Conservation (phyloP, 2,797 vertebrate genomes). For the Sphaeramia orbicularis region DNA sequence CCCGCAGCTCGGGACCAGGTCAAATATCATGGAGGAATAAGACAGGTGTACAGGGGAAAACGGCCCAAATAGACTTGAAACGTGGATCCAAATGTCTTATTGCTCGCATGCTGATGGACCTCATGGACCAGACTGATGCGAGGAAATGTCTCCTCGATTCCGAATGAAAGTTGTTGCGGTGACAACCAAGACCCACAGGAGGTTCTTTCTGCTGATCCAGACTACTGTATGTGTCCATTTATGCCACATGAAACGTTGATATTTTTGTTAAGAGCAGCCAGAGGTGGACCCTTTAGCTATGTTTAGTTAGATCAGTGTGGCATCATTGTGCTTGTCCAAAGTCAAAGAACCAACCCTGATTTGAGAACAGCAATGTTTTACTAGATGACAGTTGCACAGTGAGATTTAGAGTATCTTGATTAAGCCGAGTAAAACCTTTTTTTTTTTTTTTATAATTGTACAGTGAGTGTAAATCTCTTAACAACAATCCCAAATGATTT, state of each 20-base stretch:
- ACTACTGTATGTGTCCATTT: constrained; percentile 36
- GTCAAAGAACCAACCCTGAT: constrained; percentile 28
- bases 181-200: constrained; percentile 1
- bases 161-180: constrained; percentile 12
- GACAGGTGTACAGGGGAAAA: constrained; percentile 29
- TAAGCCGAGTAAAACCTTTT: constrained; percentile 15
- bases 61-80: constrained; percentile 36
- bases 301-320: constrained; percentile 28
- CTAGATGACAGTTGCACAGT: constrained; percentile 45
- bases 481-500: constrained; percentile 28
- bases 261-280: constrained; percentile 6
- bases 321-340: constrained; percentile 36
- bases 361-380: constrained; percentile 31
- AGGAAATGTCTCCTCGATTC: not conserved
- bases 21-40: constrained; percentile 2
- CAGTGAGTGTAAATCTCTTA: constrained; percentile 45
- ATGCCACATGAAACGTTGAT: constrained; percentile 19
- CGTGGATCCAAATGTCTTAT: constrained; percentile 61
- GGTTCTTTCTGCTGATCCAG: constrained; percentile 30
- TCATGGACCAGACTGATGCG: constrained; percentile 28
- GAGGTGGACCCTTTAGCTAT: constrained; percentile 14
- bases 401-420: constrained; percentile 46
- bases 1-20: not conserved
- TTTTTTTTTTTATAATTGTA: constrained; percentile 35
- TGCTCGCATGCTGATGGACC: constrained; percentile 44